A percentile compares a stretch with the other conserved stretches of the same genome.
These are phyloP conservation scores for Porphyrio hochstetteri DNA, from an alignment of 2,113 vertebrate species.

Conservation along the genomic window DNA sequence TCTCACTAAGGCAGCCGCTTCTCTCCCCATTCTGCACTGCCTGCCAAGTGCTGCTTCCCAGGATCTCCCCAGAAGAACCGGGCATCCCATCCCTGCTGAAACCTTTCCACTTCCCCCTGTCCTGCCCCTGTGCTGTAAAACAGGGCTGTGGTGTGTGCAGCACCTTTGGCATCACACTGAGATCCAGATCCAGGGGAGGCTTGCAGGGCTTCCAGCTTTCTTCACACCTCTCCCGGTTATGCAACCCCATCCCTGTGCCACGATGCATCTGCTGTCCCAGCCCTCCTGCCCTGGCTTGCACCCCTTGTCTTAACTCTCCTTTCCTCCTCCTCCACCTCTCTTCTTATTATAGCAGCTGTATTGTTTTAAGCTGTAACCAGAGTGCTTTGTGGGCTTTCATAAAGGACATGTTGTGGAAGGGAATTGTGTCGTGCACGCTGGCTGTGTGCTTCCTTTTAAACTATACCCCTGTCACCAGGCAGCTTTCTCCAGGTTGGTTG, in stretches of 20 bases:
- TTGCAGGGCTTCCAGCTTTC: neutral
- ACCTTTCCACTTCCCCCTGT: neutral
- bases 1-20: neutral
- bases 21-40: neutral
- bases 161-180: accelerated
- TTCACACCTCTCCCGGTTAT: neutral
- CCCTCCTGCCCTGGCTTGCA: neutral
- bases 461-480: constrained; percentile 71
- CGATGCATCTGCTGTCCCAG: accelerated
- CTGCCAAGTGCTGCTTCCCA: accelerated
- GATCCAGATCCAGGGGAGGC: neutral
- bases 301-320: neutral
- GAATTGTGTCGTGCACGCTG: constrained; percentile 35
- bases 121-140: neutral
- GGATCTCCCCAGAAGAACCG: neutral
- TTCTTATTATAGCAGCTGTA: neutral
- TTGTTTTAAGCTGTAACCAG: constrained; percentile 38
- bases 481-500: constrained; percentile 69
- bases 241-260: accelerated
- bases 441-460: constrained; percentile 69
- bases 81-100: neutral
- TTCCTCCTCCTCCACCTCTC: constrained; percentile 15
- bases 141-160: accelerated
- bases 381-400: constrained; percentile 55
- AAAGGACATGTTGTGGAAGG: constrained; percentile 57